Evolutionary conservation across 2,797 vertebrate genomes (phyloP).

Genomic region (Propithecus deckenii): DNA sequence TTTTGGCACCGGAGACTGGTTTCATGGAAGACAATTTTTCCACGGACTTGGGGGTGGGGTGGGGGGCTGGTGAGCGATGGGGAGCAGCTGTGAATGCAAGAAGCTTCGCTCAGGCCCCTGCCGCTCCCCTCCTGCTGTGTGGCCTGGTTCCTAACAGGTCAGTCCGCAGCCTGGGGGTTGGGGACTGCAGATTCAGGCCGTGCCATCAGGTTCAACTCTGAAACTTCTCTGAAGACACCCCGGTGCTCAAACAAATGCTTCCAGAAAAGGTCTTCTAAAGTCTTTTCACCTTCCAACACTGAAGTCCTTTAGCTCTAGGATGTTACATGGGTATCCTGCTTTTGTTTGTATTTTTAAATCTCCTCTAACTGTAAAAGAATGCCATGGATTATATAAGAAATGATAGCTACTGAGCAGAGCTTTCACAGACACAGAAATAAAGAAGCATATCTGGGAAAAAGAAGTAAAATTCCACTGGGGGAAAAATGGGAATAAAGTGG

Average conservation of each 20-base stretch:
- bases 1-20: no score
- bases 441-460: neutral
- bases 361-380: neutral
- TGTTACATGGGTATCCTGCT: neutral
- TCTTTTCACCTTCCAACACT: neutral
- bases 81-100: no score
- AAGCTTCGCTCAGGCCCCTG: rapidly evolving
- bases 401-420: neutral
- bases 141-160: no score
- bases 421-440: neutral
- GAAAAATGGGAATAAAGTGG: neutral
- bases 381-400: neutral
- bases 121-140: no score
- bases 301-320: neutral
- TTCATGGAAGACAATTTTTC: no score
- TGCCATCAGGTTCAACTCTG: neutral
- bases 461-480: slow-evolving; percentile 23
- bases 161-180: no score
- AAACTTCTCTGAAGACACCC: neutral
- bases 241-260: neutral
- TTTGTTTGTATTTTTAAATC: neutral
- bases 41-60: no score
- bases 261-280: neutral
- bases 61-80: no score
- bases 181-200: neutral